These are phyloP conservation scores for Drosophila robusta DNA, from an alignment of 2,888 invertebrate genomes.

Conservation along the genomic window DNA sequence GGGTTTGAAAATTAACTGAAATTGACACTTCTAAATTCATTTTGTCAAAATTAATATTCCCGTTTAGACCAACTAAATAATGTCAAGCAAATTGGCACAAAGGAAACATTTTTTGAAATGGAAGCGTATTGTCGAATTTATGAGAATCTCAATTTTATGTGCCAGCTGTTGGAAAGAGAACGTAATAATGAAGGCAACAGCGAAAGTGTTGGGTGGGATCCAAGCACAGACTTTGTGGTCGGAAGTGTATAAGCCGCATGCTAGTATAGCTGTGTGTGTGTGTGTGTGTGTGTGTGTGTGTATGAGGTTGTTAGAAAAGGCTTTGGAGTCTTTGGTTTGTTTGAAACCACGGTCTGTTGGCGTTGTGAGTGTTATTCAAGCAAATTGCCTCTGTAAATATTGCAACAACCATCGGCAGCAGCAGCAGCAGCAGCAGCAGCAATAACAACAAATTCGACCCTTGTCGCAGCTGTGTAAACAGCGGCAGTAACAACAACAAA, in stretches of 20 bases:
- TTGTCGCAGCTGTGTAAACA: slow-evolving; percentile 76
- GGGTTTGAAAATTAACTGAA: not conserved
- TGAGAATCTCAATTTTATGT: slow-evolving; percentile 9
- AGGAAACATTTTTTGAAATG: no score
- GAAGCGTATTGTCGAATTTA: not conserved
- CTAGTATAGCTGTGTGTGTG: slow-evolving; percentile 10
- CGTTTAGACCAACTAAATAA: no score
- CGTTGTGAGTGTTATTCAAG: slow-evolving; percentile 61
- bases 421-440: slow-evolving; percentile 27
- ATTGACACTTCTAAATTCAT: not conserved
- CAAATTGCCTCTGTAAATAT: slow-evolving; percentile 77
- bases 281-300: slow-evolving; percentile 12
- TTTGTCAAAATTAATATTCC: not conserved
- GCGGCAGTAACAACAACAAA: slow-evolving; percentile 55
- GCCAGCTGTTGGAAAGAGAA: slow-evolving; percentile 12
- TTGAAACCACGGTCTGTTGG: slow-evolving; percentile 25
- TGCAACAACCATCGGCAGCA: slow-evolving; percentile 53
- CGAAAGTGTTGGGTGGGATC: slow-evolving; percentile 54
- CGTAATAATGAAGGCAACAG: slow-evolving; percentile 5
- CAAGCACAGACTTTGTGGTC: slow-evolving; percentile 51
- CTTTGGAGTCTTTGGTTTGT: slow-evolving; percentile 29
- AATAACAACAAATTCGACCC: slow-evolving; percentile 71
- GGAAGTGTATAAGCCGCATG: slow-evolving; percentile 56
- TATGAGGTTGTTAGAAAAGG: slow-evolving; percentile 22
- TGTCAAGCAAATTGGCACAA: no score